A percentile compares a stretch with the other conserved stretches of the same genome.
Evolutionary conservation across 2,888 invertebrate genomes (phyloP).

Genomic region (Drosophila nr. perissopoda): DNA sequence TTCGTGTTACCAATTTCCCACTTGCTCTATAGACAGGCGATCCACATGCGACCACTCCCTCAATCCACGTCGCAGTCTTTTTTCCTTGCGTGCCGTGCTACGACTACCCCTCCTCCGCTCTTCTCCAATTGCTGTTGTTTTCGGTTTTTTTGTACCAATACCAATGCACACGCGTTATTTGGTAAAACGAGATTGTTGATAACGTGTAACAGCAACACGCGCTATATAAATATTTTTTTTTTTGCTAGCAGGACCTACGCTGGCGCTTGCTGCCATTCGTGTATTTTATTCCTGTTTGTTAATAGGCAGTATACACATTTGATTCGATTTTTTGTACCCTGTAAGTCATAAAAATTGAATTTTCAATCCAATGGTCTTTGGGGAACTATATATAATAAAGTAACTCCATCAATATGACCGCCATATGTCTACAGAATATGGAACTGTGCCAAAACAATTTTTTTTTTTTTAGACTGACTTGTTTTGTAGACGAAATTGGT

Average conservation of each 20-base stretch:
- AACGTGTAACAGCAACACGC: conserved; percentile 65
- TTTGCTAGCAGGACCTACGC: conserved; percentile 31
- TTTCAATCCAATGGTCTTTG: neutral
- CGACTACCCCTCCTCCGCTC: conserved; percentile 15
- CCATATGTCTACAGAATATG: neutral
- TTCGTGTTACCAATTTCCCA: conserved; percentile 65
- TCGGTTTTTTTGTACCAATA: conserved; percentile 36
- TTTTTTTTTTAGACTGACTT: neutral
- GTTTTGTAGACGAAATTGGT: neutral
- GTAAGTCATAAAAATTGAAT: neutral
- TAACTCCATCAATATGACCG: neutral
- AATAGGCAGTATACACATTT: conserved; percentile 63
- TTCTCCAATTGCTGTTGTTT: conserved; percentile 18
- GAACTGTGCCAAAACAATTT: neutral
- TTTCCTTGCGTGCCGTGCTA: conserved; percentile 64
- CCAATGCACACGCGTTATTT: conserved; percentile 66
- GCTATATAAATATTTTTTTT: conserved; percentile 48
- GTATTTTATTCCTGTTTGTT: conserved; percentile 66
- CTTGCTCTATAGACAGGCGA: conserved; percentile 53
- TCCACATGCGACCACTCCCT: conserved; percentile 71
- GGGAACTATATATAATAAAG: neutral
- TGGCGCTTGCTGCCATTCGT: conserved; percentile 15
- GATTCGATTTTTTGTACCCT: conserved; percentile 47
- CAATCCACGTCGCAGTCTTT: conserved; percentile 55
- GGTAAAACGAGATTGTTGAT: conserved; percentile 82